Evolutionary conservation across 2,888 invertebrate genomes (phyloP), one percentile per base, ranked within the genome.

Genomic region (Agonopterix alstromeriana): DNA sequence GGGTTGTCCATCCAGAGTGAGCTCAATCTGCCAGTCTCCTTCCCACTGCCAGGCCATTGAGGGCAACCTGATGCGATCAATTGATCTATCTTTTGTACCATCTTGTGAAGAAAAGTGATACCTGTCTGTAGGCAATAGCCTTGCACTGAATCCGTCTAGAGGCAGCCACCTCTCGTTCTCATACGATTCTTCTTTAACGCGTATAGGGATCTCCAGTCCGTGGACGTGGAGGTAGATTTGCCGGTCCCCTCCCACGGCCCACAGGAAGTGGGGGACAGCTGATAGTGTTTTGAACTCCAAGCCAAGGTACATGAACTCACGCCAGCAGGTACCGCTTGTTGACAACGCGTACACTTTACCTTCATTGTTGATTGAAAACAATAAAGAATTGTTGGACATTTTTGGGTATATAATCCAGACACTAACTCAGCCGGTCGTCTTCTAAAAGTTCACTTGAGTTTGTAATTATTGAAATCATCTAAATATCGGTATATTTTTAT

Each of bases 41-140:
- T 98, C 98, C 98, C 98, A 98, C 67, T 96, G 95, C 98, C 98
- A 98, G 10, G 97, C 96, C 93, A 96, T 94, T 0, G 97, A 97
- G 5, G 98, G 98, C 44, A 98, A 82, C 54, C 95, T 90, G 52
- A 98, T 95, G 73, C 93, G 93, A 63, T 95, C 94, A 57, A 95
- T 93, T 36, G 93, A 92, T 51, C 96, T 90, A 64, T 95, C 94
- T 36, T 92, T 90, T 8, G 92, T 91, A 5, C 98, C 98, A 89
- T 97, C 96, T 63, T 91, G 92, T 60, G 93, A 95, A 10, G 97
- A 97, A 88, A 95, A 97, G 64, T 92, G 93, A 67, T 93, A 94
- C 54, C 98, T 91, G 76, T 98, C 98, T 11, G 97, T 97, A 9
- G 97, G 97, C 38, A 98, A 82, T 41, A 98, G 82, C 52, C 94